Percentiles rank a stretch among this genome's conserved stretches.
phyloP scores from a whole-genome alignment of 2,113 vertebrate species.

The Dascyllus trimaculatus region DNA sequence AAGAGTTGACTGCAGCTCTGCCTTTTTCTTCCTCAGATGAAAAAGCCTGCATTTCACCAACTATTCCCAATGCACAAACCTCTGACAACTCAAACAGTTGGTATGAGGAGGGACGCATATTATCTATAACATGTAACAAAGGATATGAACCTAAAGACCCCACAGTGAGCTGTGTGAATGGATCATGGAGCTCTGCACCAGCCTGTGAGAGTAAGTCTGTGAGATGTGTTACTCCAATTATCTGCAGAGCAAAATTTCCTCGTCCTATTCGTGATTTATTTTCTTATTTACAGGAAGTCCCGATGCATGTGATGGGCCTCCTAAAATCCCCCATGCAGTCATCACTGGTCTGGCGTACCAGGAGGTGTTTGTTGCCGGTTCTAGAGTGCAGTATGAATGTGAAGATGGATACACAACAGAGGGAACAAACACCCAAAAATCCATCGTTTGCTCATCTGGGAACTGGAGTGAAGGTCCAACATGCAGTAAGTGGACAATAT shows the following conservation, averaged over 20 bases:
- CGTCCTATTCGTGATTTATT: not conserved
- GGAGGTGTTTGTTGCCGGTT: slow-evolving; percentile 26
- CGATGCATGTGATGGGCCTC: slow-evolving; percentile 20
- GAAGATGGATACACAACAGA: slow-evolving; percentile 31
- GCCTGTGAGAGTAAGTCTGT: slow-evolving; percentile 67
- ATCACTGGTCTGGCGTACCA: slow-evolving; percentile 12
- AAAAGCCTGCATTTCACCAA: slow-evolving; percentile 25
- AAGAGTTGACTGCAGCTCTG: not conserved
- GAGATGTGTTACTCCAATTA: not conserved
- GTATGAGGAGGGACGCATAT: accelerated
- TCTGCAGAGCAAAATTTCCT: not conserved
- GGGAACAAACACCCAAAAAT: accelerated
- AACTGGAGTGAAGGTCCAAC: not conserved
- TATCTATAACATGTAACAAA: not conserved
- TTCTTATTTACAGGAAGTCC: not conserved
- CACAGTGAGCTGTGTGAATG: accelerated
- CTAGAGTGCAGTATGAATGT: slow-evolving; percentile 33
- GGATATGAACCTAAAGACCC: not conserved
- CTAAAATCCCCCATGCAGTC: slow-evolving; percentile 45
- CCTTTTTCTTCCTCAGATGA: slow-evolving; percentile 29
- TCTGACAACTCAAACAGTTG: accelerated
- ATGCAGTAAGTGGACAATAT: slow-evolving; percentile 45
- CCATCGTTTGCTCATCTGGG: not conserved
- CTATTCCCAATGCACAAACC: slow-evolving; percentile 20
- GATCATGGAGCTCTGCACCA: slow-evolving; percentile 30